phyloP scores from a whole-genome alignment of 2,888 invertebrate species.

The Alloplasta piceator region DNA sequence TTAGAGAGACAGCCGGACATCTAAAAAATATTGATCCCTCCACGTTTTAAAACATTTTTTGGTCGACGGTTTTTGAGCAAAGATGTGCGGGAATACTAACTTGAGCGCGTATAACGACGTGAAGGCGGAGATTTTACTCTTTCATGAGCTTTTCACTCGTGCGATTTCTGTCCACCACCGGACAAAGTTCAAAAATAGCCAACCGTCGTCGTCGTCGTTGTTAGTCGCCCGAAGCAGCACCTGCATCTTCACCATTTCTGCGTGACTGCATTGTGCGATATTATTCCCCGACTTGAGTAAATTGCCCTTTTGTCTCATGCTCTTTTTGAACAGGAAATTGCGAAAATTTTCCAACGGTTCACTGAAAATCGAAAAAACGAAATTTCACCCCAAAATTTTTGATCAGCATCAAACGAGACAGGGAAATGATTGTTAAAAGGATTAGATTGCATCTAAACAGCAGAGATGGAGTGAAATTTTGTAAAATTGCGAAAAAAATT shows the following conservation, averaged over 20 bases:
- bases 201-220: constrained; percentile 35
- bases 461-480: too few relatives aligned
- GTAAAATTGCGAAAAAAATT: too few relatives aligned
- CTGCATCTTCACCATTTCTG: constrained; percentile 50
- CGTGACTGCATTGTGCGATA: constrained; percentile 55
- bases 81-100: constrained; percentile 59
- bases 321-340: constrained; percentile 13
- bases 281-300: constrained; percentile 54
- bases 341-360: too few relatives aligned
- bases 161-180: constrained; percentile 23
- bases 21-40: too few relatives aligned
- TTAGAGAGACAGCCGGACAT: too few relatives aligned
- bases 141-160: constrained; percentile 1
- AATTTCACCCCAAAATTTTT: too few relatives aligned
- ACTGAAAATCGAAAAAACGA: too few relatives aligned
- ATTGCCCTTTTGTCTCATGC: constrained; percentile 44
- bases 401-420: too few relatives aligned
- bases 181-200: constrained; percentile 57
- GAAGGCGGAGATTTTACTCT: constrained; percentile 48
- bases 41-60: constrained; percentile 16
- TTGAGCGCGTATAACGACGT: constrained; percentile 42
- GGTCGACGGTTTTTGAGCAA: not conserved
- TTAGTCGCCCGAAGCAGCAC: constrained; percentile 46
- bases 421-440: too few relatives aligned
- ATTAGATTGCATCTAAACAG: too few relatives aligned